These are phyloP conservation scores for Procambarus virginalis DNA, from an alignment of 1,140 invertebrate species.

Conservation along the genomic window DNA sequence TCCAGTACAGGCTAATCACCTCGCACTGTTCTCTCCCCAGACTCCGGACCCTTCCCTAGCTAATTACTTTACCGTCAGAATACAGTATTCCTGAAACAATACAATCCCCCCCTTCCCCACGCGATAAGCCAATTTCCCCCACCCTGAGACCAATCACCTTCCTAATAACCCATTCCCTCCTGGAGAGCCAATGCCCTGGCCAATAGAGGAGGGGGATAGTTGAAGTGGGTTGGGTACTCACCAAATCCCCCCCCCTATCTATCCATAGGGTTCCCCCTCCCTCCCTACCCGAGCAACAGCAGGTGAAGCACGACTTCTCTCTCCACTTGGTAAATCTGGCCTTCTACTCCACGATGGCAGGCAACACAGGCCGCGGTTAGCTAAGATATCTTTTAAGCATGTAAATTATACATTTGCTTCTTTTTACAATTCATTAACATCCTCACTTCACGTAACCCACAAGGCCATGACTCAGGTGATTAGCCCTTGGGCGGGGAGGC, in stretches of 20 bases:
- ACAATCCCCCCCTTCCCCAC: no score
- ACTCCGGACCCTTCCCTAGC: no score
- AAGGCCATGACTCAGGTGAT: not conserved
- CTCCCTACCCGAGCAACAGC: not conserved
- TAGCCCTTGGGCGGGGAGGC: slow-evolving; percentile 1
- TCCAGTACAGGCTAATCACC: no score
- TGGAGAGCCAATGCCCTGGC: not conserved
- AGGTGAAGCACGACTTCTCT: not conserved
- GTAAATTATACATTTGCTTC: slow-evolving; percentile 56
- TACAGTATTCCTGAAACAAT: no score
- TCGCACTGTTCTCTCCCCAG: no score
- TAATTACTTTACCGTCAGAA: no score
- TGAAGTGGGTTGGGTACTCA: not conserved
- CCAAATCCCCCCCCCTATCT: not conserved
- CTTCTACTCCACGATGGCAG: slow-evolving; percentile 21
- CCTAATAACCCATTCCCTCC: not conserved
- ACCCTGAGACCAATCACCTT: not conserved
- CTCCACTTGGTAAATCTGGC: slow-evolving; percentile 30
- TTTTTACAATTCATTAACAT: slow-evolving; percentile 54
- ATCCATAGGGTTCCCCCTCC: no score
- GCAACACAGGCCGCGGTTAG: slow-evolving; percentile 45
- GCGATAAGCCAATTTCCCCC: no score
- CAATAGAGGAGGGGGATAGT: not conserved
- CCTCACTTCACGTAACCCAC: slow-evolving; percentile 12
- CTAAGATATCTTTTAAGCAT: slow-evolving; percentile 51